phyloP scores from a whole-genome alignment of 2,888 invertebrate genomes.

The Abrostola tripartita region DNA sequence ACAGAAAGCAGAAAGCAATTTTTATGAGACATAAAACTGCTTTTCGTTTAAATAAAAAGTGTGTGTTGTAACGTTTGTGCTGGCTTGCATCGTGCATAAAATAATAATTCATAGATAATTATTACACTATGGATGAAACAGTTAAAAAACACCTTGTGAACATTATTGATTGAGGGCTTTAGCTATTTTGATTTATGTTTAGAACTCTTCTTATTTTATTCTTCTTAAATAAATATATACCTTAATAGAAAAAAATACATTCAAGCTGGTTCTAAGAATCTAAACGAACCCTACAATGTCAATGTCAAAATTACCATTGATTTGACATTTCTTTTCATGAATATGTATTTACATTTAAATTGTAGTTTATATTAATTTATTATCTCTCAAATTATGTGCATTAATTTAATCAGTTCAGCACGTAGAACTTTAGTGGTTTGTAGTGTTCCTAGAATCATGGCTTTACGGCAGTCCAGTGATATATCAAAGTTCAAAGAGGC shows the following conservation, averaged over 20 bases:
- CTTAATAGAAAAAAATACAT: too few species aligned
- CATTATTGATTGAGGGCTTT: too few species aligned
- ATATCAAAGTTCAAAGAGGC: slow-evolving; percentile 81
- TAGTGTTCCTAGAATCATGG: slow-evolving; percentile 51
- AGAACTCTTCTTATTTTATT: too few species aligned
- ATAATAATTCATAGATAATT: not conserved
- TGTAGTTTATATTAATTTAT: slow-evolving; percentile 1
- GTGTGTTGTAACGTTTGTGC: not conserved
- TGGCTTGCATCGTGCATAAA: not conserved
- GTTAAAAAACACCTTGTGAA: too few species aligned
- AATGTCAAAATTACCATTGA: not conserved
- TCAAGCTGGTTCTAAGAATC: too few species aligned
- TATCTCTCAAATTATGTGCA: slow-evolving; percentile 47
- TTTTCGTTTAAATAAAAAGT: not conserved
- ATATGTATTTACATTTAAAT: slow-evolving; percentile 30
- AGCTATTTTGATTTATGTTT: too few species aligned
- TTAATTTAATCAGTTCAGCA: slow-evolving; percentile 42
- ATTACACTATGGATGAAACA: not conserved
- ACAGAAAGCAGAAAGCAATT: not conserved
- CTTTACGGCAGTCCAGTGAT: slow-evolving; percentile 62
- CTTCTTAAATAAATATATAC: too few species aligned
- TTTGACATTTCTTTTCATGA: slow-evolving; percentile 8
- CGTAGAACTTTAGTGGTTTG: slow-evolving; percentile 33
- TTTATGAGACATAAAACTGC: slow-evolving; percentile 4
- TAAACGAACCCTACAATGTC: not conserved